A percentile compares a stretch with the other conserved stretches of the same genome.
These are phyloP conservation scores for Podiceps cristatus DNA, from an alignment of 2,113 vertebrate species.

Conservation along the genomic window DNA sequence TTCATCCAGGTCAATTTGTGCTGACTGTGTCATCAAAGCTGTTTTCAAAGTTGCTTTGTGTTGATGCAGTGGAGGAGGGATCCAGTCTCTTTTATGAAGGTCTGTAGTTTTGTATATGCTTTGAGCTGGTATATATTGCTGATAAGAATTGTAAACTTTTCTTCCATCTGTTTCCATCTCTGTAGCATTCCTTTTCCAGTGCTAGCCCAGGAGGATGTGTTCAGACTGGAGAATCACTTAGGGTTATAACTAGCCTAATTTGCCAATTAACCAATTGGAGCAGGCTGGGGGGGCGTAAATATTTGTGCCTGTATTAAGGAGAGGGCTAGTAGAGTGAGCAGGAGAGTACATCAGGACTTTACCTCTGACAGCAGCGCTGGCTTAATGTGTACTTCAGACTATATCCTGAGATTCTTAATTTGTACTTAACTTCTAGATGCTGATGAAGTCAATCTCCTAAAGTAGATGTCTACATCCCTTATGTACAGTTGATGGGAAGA, in stretches of 20 bases:
- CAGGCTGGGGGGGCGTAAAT: background rate
- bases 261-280: background rate
- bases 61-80: background rate
- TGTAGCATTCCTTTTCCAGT: background rate
- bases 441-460: background rate
- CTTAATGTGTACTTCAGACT: background rate
- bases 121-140: background rate
- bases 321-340: background rate
- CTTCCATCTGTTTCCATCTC: background rate
- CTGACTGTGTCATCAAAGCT: background rate
- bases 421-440: background rate
- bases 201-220: background rate
- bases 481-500: background rate
- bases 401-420: background rate
- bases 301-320: background rate
- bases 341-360: background rate
- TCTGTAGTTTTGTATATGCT: background rate
- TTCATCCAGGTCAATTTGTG: background rate
- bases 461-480: background rate
- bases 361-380: background rate
- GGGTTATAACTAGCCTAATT: background rate
- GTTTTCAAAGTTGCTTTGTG: background rate
- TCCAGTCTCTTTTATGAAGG: background rate
- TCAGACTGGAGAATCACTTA: background rate
- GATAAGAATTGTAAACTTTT: background rate